Base-by-base conservation (phyloP, 2,113 vertebrate species). In the Cnemophilus loriae region DNA sequence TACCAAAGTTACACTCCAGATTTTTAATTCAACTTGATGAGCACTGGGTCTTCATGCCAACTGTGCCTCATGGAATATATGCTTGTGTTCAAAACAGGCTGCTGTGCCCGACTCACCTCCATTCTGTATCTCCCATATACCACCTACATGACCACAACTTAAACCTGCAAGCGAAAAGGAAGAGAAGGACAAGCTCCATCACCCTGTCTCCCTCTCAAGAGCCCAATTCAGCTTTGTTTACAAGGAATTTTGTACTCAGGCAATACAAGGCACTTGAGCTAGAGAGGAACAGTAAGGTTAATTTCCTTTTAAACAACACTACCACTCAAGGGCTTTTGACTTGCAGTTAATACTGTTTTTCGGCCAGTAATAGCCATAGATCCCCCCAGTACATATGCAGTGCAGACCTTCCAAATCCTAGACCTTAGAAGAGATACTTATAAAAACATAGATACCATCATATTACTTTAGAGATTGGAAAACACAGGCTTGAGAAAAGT, bases 21-120 rank as follows among this genome's bases (percentile, higher is more conserved):
- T 89, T 92, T 96, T 77, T n/a, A 92, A 95, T 75, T 94, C 63
- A 87, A 47, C 59, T 79, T 88, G 73, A 89, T 89, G 57, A 82
- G 22, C 57, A 52, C 59, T 5, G 9, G 70, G 24, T 44, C 55
- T 64, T 86, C 57, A 52, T 1, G 3, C 41, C 82, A 88, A 35
- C 32, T 79, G n/a, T 74, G 32, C n/a, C 50, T 87, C 78, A n/a
- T 60, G 50, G 61, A 93, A 67, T 10, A 89, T 65, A 79, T 27
- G 19, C 39, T 41, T 41, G 42, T 55, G n/a, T 84, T 82, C 64
- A 53, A 77, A 78, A 70, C 41, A 63, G 19, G 61, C 75, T 76
- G 61, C 60, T 87, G 32, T 59, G 47, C 44, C 60, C 86, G 70
- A 42, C 41, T 52, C 63, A 30, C 16, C 39, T 77, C 73, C 33